A percentile compares a stretch with the other conserved stretches of the same genome.
phyloP scores from a whole-genome alignment of 1,140 invertebrate species.

The Cecropterus lyciades region DNA sequence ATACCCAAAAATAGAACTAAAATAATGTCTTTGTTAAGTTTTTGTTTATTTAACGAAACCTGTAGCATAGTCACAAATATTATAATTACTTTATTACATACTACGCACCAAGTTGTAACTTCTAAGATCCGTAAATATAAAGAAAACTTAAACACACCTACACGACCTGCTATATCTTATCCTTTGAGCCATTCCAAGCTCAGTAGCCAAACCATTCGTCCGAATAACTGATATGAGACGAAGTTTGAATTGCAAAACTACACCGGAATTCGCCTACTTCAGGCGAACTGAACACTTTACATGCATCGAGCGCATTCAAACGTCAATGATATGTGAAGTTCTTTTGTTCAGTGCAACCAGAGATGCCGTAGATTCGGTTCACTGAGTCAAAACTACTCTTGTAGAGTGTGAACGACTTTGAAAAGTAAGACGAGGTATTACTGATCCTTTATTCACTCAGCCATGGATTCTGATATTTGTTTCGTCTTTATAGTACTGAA shows the following conservation, averaged over 20 bases:
- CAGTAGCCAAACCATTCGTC: conserved; percentile 58
- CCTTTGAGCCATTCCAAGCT: conserved; percentile 11
- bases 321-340: conserved; percentile 48
- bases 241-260: conserved; percentile 77
- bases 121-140: no score
- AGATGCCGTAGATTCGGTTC: conserved; percentile 36
- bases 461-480: neutral
- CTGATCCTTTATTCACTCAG: conserved; percentile 3
- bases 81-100: no score
- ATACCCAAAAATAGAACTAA: no score
- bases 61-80: no score
- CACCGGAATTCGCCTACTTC: conserved; percentile 44
- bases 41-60: no score
- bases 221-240: conserved; percentile 71
- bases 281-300: conserved; percentile 47
- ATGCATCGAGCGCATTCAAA: conserved; percentile 42
- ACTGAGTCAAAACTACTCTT: conserved; percentile 23
- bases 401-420: conserved; percentile 28
- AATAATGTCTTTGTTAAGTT: no score
- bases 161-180: conserved; percentile 6
- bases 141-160: no score
- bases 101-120: no score
- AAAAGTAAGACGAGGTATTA: conserved; percentile 14
- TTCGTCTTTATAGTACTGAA: neutral
- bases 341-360: conserved; percentile 38